These are phyloP conservation scores for Serinus canaria DNA, from an alignment of 2,113 vertebrate genomes.

Conservation along the genomic window DNA sequence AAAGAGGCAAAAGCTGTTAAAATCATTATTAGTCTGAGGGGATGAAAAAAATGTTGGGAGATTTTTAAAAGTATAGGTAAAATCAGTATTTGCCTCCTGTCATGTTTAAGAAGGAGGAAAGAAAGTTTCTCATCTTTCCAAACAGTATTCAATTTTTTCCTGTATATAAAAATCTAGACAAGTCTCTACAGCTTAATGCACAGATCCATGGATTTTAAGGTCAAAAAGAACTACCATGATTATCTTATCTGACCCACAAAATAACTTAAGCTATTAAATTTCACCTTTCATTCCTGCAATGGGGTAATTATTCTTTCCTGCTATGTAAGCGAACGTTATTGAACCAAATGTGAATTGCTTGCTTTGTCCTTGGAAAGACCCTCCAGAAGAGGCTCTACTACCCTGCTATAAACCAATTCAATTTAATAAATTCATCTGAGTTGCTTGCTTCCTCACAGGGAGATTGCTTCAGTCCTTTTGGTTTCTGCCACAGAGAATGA, in stretches of 20 bases:
- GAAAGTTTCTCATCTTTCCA: not conserved
- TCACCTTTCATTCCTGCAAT: not conserved
- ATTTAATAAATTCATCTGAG: not conserved
- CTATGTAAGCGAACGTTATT: not conserved
- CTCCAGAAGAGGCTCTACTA: not conserved
- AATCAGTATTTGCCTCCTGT: not conserved
- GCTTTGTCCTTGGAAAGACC: slow-evolving; percentile 35
- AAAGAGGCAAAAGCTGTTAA: not conserved
- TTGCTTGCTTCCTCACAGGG: not conserved
- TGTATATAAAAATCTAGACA: not conserved
- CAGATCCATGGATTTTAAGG: not conserved
- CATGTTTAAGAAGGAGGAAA: not conserved
- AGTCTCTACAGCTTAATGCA: not conserved
- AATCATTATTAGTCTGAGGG: not conserved
- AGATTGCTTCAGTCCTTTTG: not conserved
- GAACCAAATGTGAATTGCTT: not conserved
- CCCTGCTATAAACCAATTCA: not conserved
- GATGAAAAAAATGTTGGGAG: not conserved
- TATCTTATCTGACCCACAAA: not conserved
- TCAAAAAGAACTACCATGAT: not conserved
- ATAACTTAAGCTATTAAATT: not conserved
- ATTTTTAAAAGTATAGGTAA: not conserved
- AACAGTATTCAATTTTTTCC: not conserved
- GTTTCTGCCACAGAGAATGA: not conserved
- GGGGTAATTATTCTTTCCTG: slow-evolving; percentile 13